Conservation (phyloP, 2,113 vertebrate species). For the Hystrix cristata region DNA sequence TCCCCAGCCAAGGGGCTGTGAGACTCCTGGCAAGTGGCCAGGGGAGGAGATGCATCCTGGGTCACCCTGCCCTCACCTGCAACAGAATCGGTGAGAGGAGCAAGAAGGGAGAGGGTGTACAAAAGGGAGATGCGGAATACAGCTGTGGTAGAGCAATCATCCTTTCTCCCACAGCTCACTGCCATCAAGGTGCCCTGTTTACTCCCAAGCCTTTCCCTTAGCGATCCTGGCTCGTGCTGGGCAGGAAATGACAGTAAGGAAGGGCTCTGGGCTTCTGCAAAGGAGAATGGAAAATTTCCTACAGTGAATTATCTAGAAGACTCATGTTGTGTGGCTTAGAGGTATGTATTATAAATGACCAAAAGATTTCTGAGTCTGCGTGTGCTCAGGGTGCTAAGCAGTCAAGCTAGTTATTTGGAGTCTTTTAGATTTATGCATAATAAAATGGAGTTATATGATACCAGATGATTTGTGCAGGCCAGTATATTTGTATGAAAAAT, state of each 20-base stretch:
- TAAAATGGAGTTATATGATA: neutral
- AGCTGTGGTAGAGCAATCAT: neutral
- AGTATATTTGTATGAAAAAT: neutral
- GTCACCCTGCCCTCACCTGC: neutral
- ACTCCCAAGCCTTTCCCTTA: neutral
- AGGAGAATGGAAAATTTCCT: neutral
- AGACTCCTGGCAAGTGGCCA: neutral
- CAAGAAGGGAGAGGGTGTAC: neutral
- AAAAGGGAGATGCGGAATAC: neutral
- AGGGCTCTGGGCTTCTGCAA: neutral
- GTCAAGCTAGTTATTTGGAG: neutral
- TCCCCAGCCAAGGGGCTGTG: neutral
- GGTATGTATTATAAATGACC: neutral
- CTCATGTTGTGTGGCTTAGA: neutral
- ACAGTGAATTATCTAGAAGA: neutral
- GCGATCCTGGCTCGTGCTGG: neutral
- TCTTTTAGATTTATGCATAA: neutral
- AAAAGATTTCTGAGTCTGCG: neutral
- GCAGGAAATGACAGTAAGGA: neutral
- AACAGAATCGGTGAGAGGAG: neutral
- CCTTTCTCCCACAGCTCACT: neutral
- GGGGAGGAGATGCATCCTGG: neutral
- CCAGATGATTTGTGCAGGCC: neutral
- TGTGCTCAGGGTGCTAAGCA: neutral
- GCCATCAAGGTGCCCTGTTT: rapidly evolving